phyloP scores from a whole-genome alignment of 2,888 invertebrate genomes.

The Cybosia mesomella region DNA sequence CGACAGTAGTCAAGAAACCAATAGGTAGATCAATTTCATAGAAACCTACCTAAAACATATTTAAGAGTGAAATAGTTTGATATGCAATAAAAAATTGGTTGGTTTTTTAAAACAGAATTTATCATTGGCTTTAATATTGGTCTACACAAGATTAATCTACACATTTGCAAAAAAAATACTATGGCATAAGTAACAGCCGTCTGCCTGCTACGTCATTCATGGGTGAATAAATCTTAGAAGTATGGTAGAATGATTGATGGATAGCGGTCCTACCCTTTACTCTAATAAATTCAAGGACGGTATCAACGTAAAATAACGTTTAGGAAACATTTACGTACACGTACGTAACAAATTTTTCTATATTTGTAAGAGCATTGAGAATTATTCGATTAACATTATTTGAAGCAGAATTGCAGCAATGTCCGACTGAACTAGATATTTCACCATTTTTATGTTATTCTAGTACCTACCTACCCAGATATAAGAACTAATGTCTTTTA shows the following conservation, averaged over 20 bases:
- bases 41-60: too few species aligned
- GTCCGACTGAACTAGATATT: too few species aligned
- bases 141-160: not conserved
- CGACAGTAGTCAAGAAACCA: too few species aligned
- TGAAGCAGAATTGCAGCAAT: not conserved
- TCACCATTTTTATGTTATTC: too few species aligned
- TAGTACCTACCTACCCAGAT: too few species aligned
- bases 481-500: too few species aligned
- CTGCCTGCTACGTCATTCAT: not conserved
- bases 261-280: not conserved
- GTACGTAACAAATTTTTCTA: not conserved
- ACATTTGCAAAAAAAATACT: not conserved
- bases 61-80: too few species aligned
- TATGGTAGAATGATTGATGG: constrained; percentile 6
- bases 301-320: not conserved
- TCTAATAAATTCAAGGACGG: not conserved
- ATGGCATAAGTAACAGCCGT: not conserved
- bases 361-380: not conserved
- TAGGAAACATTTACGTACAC: not conserved
- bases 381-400: not conserved
- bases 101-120: not conserved
- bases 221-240: constrained; percentile 6
- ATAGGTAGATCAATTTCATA: too few species aligned
- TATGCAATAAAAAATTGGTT: too few species aligned
- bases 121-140: not conserved